Percentiles rank a stretch among this genome's conserved stretches.
Evolutionary conservation across 2,888 invertebrate species (phyloP).

Genomic region (Salpingus planirostris): DNA sequence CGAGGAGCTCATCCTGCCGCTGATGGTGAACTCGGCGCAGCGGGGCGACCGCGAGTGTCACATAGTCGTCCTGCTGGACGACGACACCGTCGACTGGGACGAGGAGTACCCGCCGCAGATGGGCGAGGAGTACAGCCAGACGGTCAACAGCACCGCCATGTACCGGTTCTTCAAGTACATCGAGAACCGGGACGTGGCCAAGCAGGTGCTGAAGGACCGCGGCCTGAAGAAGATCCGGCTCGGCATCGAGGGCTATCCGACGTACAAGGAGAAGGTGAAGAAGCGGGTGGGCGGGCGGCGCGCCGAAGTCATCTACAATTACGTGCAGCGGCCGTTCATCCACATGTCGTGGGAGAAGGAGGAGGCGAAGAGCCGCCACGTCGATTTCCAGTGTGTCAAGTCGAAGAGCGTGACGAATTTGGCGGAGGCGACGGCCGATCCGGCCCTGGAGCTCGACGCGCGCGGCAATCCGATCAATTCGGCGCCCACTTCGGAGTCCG

Average conservation of each 20-base stretch:
- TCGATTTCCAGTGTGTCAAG: constrained; percentile 98
- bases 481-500: constrained; percentile 22
- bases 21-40: constrained; percentile 91
- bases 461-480: constrained; percentile 43
- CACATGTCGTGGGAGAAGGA: constrained; percentile 99
- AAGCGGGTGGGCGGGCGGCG: constrained; percentile 89
- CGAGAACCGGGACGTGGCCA: constrained; percentile 98
- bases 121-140: constrained; percentile 98
- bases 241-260: constrained; percentile 97
- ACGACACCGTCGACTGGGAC: constrained; percentile 96
- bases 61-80: constrained; percentile 90
- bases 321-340: constrained; percentile 97
- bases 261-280: constrained; percentile 97
- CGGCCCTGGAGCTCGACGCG: constrained; percentile 60
- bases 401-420: constrained; percentile 96
- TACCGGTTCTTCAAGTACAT: constrained; percentile 99
- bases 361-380: constrained; percentile 96
- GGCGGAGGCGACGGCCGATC: constrained; percentile 91
- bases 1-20: constrained; percentile 87
- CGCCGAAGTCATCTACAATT: constrained; percentile 98
- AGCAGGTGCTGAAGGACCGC: constrained; percentile 96
- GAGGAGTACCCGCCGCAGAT: constrained; percentile 98
- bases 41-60: constrained; percentile 97
- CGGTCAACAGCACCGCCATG: constrained; percentile 89
- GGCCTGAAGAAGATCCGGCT: constrained; percentile 97